Evolutionary conservation across 2,797 vertebrate species (phyloP).

Genomic region (Acridotheres tristis): DNA sequence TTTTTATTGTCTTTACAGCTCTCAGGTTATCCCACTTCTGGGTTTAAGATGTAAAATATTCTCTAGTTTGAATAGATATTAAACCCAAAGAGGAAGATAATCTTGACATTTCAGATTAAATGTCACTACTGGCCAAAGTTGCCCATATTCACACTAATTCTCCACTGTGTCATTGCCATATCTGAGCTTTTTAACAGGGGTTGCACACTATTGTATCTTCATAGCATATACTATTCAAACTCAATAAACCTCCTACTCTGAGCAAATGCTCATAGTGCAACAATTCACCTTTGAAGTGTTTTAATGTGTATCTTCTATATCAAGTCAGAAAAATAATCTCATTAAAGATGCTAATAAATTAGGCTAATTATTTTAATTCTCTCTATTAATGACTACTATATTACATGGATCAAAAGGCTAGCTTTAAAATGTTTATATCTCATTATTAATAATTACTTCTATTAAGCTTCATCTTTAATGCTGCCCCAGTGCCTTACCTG

Average conservation of each 20-base stretch:
- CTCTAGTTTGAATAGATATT: neutral
- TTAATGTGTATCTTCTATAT: neutral
- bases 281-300: neutral
- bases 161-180: neutral
- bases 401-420: neutral
- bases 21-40: neutral
- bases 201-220: neutral
- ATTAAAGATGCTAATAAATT: neutral
- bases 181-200: neutral
- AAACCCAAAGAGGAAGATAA: neutral
- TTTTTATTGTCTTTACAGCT: neutral
- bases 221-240: neutral
- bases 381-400: neutral
- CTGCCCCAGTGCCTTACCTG: neutral
- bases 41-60: neutral
- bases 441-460: conserved; percentile 1
- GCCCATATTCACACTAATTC: neutral
- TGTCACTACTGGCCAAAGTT: neutral
- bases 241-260: neutral
- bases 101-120: neutral
- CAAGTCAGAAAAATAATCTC: neutral
- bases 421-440: neutral
- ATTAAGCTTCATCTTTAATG: neutral
- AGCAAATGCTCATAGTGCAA: neutral
- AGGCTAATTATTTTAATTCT: neutral